Evolutionary conservation across 2,888 invertebrate genomes (phyloP).

Genomic region (Pristionchus fissidentatus): DNA sequence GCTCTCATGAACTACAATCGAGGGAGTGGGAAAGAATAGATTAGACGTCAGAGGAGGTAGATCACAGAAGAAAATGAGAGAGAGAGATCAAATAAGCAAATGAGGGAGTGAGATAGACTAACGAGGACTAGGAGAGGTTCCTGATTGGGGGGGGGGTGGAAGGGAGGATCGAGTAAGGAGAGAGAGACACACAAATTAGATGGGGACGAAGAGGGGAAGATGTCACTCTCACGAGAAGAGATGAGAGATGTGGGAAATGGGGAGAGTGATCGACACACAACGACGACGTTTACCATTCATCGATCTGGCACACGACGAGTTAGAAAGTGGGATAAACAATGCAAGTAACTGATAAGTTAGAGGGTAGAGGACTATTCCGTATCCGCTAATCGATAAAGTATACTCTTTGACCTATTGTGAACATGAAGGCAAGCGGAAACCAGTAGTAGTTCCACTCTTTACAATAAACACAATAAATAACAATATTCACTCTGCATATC

Average conservation of each 20-base stretch:
- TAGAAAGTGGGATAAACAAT: background rate
- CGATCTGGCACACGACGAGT: background rate
- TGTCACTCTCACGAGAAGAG: constrained; percentile 16
- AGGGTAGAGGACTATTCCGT: too few relatives aligned
- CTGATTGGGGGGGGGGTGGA: background rate
- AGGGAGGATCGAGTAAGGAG: background rate
- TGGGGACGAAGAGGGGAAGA: background rate
- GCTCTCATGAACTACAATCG: background rate
- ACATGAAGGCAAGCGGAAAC: constrained; percentile 14
- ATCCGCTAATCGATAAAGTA: background rate
- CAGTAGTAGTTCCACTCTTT: background rate
- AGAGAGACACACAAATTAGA: constrained; percentile 2
- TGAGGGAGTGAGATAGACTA: background rate
- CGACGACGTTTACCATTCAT: background rate
- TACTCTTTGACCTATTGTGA: constrained; percentile 7
- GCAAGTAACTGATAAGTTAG: background rate
- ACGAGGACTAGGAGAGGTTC: background rate
- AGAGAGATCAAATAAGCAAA: background rate
- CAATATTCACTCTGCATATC: background rate
- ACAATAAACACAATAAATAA: background rate
- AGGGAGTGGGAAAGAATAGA: too few relatives aligned
- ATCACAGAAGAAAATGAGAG: background rate
- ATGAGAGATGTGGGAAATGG: too few relatives aligned
- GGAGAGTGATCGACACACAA: too few relatives aligned
- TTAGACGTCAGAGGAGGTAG: background rate